Evolutionary conservation across 2,888 invertebrate species (phyloP), one percentile per base, ranked within the genome.

Genomic region (Hofmannophila pseudospretella): DNA sequence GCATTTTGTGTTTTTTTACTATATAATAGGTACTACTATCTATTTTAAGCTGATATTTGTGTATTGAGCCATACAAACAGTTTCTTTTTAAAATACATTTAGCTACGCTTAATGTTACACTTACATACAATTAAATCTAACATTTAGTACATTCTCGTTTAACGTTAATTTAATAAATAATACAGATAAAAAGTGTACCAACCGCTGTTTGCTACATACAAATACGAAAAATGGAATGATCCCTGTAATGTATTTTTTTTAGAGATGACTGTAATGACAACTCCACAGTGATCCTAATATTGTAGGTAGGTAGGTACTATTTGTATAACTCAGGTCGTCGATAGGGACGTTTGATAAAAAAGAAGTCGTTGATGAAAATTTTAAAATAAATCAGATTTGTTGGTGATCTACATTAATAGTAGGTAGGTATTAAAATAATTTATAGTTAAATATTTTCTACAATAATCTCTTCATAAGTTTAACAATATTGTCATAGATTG

Each of bases 401-500:
- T n/a, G n/a, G n/a, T n/a, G n/a, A n/a, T n/a, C n/a, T n/a, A n/a
- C n/a, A n/a, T n/a, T n/a, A n/a, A n/a, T 11, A 22, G 10, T 12
- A 32, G 14, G 10, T 16, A 19, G 5, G 12, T 35, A 35, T 27
- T 16, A 38, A 42, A 33, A 35, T 32, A 35, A 38, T 32, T 13
- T 34, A 30, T n/a, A 8, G 23, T 32, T 28, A 23, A 29, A 9
- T 8, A 33, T 30, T 26, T 16, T 34, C 16, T 38, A 32, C 20
- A 19, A 32, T 22, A 41, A 44, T 45, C 20, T 47, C 38, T 56
- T 65, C 55, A 60, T 66, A 67, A 66, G 56, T 60, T 55, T 55
- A 48, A 49, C 42, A 44, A 67, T 76, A 73, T 76, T 77, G 74
- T 74, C 74, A 64, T 65, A 48, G 45, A 56, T 66, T 65, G 49